Evolutionary conservation across 2,888 invertebrate species (phyloP).

Genomic region (Drosophila silvestris): DNA sequence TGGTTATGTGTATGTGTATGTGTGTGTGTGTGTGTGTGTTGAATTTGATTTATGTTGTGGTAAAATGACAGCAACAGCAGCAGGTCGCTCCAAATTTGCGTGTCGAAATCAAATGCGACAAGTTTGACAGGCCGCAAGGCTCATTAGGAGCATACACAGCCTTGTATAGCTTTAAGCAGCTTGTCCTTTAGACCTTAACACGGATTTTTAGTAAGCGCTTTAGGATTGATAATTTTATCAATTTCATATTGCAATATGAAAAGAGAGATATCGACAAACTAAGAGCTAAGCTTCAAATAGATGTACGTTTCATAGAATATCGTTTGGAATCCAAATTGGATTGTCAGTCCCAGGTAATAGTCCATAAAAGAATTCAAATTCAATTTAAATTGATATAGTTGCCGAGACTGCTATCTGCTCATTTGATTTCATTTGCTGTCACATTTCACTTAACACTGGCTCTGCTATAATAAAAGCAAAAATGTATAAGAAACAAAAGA

Average conservation of each 20-base stretch:
- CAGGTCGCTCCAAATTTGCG: conserved; percentile 56
- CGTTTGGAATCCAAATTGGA: not conserved
- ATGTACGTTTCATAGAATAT: no score
- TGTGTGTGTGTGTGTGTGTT: conserved; percentile 20
- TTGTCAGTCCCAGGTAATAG: not conserved
- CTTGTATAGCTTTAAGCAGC: not conserved
- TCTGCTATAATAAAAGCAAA: not conserved
- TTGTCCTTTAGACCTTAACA: not conserved
- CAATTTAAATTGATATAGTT: not conserved
- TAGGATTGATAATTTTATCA: not conserved
- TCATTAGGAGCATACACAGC: conserved; percentile 61
- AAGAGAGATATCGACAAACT: not conserved
- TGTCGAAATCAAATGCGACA: conserved; percentile 74
- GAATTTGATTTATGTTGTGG: conserved; percentile 72
- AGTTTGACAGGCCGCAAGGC: conserved; percentile 65
- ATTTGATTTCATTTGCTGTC: conserved; percentile 52
- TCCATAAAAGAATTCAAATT: not conserved
- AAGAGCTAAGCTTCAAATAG: no score
- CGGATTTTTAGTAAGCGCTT: no score
- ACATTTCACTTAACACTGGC: conserved; percentile 50
- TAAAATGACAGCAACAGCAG: conserved; percentile 59
- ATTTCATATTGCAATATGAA: not conserved
- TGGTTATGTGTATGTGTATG: conserved; percentile 3
- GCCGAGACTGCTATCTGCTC: conserved; percentile 10
- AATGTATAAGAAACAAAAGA: not conserved